Base-by-base conservation (phyloP, 2,888 invertebrate species). In the Pollenia angustigena region DNA sequence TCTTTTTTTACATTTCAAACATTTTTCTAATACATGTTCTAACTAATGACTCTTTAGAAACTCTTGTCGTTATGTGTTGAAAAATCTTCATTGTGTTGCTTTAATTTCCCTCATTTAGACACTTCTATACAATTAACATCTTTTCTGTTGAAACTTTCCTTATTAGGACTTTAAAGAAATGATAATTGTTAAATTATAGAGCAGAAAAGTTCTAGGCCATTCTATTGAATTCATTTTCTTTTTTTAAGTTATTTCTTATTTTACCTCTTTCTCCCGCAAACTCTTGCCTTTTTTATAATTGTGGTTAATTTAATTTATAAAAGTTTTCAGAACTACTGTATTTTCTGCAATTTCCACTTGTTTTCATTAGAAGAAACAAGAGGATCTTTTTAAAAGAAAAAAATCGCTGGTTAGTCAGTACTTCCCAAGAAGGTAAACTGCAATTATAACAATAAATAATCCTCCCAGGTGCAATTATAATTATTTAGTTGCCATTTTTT, bases 391-490 rank as follows among this genome's bases (percentile, higher is more conserved):
- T 4, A 54, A 42, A 68, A 62, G 16, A n/a, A 23, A 68, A 76
- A 72, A 60, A 58, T 50, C 44, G 14, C 52, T 52, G 6, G 66
- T 72, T 60, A 42, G 58, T 79, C 52, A 66, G n/a, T 62, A 56
- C 71, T 71, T 50, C 64, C 69, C 52, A 64, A 78, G 71, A 83
- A 75, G 83, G 83, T 50, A 83, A 68, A 56, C 48, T 86, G 75
- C 87, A 87, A 87, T 87, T 87, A 87, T 78, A 87, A 85, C 81
- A 83, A 87, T 83, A 85, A 85, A 85, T 82, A 87, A 87, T 85
- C 84, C 88, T 85, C 80, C 83, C 83, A 84, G 83, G 84, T 85
- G 85, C 85, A 88, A 88, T 86, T 85, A 85, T 85, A 88, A 84
- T 86, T 81, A 75, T 81, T 85, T 68, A 72, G 72, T 84, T 84